Percentiles rank a stretch among this genome's conserved stretches.
These are phyloP conservation scores for Gastrophryne carolinensis DNA, from an alignment of 2,797 vertebrate genomes.

Conservation along the genomic window DNA sequence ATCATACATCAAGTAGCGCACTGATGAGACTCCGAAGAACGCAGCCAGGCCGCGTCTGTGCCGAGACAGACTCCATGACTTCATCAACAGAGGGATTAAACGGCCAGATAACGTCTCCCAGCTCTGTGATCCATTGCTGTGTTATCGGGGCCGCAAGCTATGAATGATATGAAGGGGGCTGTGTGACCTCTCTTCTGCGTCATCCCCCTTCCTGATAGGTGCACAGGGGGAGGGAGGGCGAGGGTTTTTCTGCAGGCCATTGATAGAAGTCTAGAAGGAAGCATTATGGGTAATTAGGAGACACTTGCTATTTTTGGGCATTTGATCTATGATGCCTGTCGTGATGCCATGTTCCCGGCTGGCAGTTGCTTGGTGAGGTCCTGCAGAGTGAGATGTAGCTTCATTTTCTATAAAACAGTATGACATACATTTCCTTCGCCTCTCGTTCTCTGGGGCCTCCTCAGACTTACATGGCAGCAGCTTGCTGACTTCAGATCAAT, in stretches of 20 bases:
- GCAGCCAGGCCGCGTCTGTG: conserved; percentile 9
- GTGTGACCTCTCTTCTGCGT: neutral
- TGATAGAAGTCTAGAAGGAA: neutral
- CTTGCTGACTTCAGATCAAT: too few species aligned
- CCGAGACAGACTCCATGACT: neutral
- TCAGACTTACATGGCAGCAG: too few species aligned
- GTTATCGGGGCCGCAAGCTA: neutral
- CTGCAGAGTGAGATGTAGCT: neutral
- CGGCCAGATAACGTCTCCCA: neutral
- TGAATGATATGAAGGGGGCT: neutral
- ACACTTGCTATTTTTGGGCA: neutral
- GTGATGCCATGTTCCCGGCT: neutral
- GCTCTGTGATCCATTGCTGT: neutral
- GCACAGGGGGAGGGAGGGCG: too few species aligned
- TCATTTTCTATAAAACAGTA: too few species aligned
- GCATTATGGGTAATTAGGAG: neutral
- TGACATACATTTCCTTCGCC: too few species aligned
- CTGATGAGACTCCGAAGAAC: conserved; percentile 10
- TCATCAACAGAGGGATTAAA: conserved; percentile 6
- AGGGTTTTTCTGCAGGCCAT: too few species aligned
- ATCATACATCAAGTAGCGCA: conserved; percentile 34
- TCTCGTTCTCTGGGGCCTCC: too few species aligned
- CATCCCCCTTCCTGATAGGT: neutral
- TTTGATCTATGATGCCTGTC: neutral
- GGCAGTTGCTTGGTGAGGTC: neutral